Evolutionary conservation across 2,113 vertebrate species (phyloP), one percentile per base, ranked within the genome.

Genomic region (Alligator sinensis): DNA sequence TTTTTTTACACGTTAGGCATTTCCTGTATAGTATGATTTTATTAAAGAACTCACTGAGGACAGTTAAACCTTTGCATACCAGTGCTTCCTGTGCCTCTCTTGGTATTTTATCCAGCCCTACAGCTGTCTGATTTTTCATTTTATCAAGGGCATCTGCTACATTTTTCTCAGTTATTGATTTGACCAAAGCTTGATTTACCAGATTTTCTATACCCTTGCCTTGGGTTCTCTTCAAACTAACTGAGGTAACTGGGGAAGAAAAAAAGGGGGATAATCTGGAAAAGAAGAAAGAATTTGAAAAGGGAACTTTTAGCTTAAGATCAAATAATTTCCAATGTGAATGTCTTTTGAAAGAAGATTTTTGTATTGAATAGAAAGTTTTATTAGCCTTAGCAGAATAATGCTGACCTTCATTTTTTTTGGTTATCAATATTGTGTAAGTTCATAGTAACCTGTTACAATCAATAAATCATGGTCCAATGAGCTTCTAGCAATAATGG

Each of bases 221-320:
- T 47, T 47, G 47, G 47, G 47, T 47, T 47, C 47, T 74, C 22
- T 47, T 47, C 34, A 11, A 47, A 21, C 3, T 64, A 76, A 30
- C 1, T 21, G 19, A 25, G n/a, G 14, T 3, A 68, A 12, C 3
- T 57, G 11, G 10, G 24, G 16, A 59, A 79, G 7, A 3, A 14
- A 60, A 68, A 83, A 76, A 59, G 3, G 4, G 11, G 19, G 34
- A 34, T 27, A 38, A 30, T 21, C 3, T 61, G 30, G 22, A 21
- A 12, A 21, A 82, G 22, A 83, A 88, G 1, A 2, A 17, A 8
- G 4, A n/a, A 25, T 30, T 83, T 77, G 55, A 77, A 34, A 78
- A 3, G 68, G 14, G 57, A 1, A 2, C 1, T 2, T 3, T 10
- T 9, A 0, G 2, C 54, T 13, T 6, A 6, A 11, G 13, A 58